Evolutionary conservation across 1,140 invertebrate species (phyloP).

Genomic region (Pinna nobilis): DNA sequence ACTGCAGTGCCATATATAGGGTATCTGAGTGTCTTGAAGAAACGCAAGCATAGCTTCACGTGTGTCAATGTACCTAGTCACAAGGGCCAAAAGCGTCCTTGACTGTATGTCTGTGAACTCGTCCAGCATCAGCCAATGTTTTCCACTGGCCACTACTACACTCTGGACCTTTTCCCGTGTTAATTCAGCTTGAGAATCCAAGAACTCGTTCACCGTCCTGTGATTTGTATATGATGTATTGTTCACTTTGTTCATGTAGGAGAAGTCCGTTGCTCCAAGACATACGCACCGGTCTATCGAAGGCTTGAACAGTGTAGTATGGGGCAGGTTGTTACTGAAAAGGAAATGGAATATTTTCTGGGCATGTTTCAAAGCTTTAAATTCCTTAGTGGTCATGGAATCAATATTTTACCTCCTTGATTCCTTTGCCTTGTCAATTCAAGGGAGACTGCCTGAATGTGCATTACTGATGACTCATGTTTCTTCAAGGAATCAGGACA

Average conservation of each 20-base stretch:
- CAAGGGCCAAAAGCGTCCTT: neutral
- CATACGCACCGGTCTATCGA: too few species aligned
- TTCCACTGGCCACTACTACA: neutral
- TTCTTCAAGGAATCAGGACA: too few species aligned
- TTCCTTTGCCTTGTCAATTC: too few species aligned
- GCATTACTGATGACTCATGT: too few species aligned
- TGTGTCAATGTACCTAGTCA: neutral
- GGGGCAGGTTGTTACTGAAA: too few species aligned
- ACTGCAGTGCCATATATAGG: constrained; percentile 9
- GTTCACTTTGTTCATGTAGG: neutral
- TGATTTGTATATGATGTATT: neutral
- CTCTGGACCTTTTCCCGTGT: neutral
- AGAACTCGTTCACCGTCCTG: neutral
- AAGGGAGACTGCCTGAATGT: too few species aligned
- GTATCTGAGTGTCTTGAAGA: constrained; percentile 18
- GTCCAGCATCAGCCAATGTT: constrained; percentile 10
- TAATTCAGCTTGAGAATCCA: neutral
- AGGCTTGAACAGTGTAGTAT: too few species aligned
- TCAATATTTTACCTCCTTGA: too few species aligned
- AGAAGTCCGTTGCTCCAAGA: too few species aligned
- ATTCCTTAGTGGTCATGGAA: too few species aligned
- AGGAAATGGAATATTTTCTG: too few species aligned
- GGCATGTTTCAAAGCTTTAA: too few species aligned
- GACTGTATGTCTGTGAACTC: constrained; percentile 6
- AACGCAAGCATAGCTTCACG: neutral